Evolutionary conservation across 1,140 invertebrate genomes (phyloP).

Genomic region (Copidosoma floridanum): DNA sequence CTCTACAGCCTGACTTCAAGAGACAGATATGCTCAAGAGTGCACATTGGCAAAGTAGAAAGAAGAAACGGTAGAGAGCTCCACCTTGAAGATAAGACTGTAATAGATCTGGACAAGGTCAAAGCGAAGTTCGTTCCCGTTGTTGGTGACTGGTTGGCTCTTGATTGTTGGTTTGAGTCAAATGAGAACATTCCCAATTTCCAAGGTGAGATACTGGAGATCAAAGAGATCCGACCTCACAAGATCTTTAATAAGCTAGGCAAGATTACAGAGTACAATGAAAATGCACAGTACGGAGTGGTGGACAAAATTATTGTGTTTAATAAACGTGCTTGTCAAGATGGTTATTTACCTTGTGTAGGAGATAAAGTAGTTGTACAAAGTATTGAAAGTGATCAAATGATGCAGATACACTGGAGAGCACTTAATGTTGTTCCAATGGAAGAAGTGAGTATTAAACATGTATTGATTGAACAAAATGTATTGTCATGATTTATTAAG

Average conservation of each 20-base stretch:
- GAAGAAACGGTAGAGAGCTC: conserved; percentile 54
- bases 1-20: neutral
- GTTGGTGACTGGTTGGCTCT: conserved; percentile 66
- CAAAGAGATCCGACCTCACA: conserved; percentile 57
- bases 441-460: conserved; percentile 34
- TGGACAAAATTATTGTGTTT: conserved; percentile 61
- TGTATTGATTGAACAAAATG: neutral
- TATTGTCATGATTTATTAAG: conserved; percentile 13
- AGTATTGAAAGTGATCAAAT: conserved; percentile 69
- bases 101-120: conserved; percentile 60
- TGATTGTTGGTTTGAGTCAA: conserved; percentile 58
- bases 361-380: conserved; percentile 62
- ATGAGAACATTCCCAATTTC: conserved; percentile 54
- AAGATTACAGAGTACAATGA: conserved; percentile 58
- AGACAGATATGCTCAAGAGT: conserved; percentile 50
- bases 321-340: conserved; percentile 54
- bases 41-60: conserved; percentile 58
- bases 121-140: conserved; percentile 56
- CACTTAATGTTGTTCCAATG: conserved; percentile 56
- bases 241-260: conserved; percentile 56
- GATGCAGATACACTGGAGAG: conserved; percentile 59
- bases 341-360: conserved; percentile 57
- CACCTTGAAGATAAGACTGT: conserved; percentile 54
- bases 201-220: conserved; percentile 61
- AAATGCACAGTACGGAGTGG: conserved; percentile 48